Base-by-base conservation (phyloP, 1,140 invertebrate genomes). In the Drosophila repleta region DNA sequence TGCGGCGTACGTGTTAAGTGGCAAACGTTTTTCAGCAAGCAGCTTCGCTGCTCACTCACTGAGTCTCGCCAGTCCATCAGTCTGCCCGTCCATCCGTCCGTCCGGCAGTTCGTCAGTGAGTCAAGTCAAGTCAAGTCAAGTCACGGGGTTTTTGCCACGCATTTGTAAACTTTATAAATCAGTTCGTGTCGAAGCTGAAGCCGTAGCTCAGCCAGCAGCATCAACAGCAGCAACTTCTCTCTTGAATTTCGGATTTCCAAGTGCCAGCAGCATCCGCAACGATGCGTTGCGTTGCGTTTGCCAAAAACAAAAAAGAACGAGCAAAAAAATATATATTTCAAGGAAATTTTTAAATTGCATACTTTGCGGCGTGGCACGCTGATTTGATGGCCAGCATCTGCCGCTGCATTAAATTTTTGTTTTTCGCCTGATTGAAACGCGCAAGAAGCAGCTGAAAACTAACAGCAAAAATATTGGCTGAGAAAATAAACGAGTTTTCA, bases 141-240 rank as follows among this genome's bases (percentile, higher is more conserved):
- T 88, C 83, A 88, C 75, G 83, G 70, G 56, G 67, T 83, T 87
- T 79, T 88, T 88, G 83, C 82, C 83, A 88, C 82, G 82, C 82
- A 88, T 87, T 87, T 88, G 82, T 87, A 87, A 87, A 88, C 83
- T 87, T 87, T 85, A 85, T 85, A 85, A 85, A 85, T 85, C 82
- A 85, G 82, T 85, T 85, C 82, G 82, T 87, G 82, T 85, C 82
- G 82, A 87, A 82, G 74, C 74, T 57, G 35, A 39, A 51, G n/a
- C 52, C 18, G 6, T 24, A n/a, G n/a, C 48, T 29, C 17, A 45
- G 6, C 46, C 4, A 20, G 17, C 45, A 46, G 18, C 11, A 46
- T 4, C 32, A 48, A 13, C 21, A 52, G n/a, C 35, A 52, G 26
- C 24, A 60, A 11, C 17, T 49, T 11, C 13, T 37, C n/a, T 41